Percentiles rank a stretch among this genome's conserved stretches.
These are phyloP conservation scores for Epizoanthus stellaris DNA, from an alignment of 92 coral and sea anemone genomes.

Conservation along the genomic window DNA sequence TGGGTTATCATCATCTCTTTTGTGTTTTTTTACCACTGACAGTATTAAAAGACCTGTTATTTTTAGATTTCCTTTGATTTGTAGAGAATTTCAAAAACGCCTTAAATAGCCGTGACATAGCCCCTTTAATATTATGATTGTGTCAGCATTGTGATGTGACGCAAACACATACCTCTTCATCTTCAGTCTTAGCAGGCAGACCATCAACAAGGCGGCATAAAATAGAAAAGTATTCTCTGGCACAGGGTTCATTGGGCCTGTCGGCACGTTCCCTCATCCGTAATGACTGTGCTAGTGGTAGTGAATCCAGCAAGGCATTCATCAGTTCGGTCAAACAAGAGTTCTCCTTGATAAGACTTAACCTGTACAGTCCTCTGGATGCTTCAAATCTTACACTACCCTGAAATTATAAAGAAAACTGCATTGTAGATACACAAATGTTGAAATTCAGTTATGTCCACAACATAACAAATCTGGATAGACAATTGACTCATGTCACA, in stretches of 20 bases:
- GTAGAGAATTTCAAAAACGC: too few relatives aligned
- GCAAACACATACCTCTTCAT: constrained; percentile 71
- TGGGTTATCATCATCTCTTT: too few relatives aligned
- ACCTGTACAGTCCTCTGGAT: constrained; percentile 91
- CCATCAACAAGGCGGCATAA: constrained; percentile 94
- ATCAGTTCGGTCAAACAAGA: constrained; percentile 88
- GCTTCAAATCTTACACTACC: constrained; percentile 91
- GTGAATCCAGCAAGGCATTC: constrained; percentile 91
- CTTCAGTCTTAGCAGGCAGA: constrained; percentile 78
- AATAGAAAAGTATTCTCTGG: constrained; percentile 90
- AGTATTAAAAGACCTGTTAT: too few relatives aligned
- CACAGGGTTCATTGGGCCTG: constrained; percentile 79
- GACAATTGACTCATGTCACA: too few relatives aligned
- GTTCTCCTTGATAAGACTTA: constrained; percentile 92
- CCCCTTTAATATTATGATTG: neutral
- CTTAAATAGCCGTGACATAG: too few relatives aligned
- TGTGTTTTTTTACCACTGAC: too few relatives aligned
- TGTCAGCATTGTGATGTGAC: too few relatives aligned
- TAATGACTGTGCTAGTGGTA: constrained; percentile 93
- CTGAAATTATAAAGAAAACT: constrained; percentile 45
- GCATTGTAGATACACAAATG: too few relatives aligned
- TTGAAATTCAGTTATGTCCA: too few relatives aligned
- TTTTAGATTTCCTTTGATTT: too few relatives aligned
- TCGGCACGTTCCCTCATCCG: constrained; percentile 78
- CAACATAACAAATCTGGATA: too few relatives aligned